Evolutionary conservation across 37 sponge, comb jelly and placozoan species (phyloP), one percentile per base, ranked within the genome.

Genomic region (Aphrocallistes beatrix): DNA sequence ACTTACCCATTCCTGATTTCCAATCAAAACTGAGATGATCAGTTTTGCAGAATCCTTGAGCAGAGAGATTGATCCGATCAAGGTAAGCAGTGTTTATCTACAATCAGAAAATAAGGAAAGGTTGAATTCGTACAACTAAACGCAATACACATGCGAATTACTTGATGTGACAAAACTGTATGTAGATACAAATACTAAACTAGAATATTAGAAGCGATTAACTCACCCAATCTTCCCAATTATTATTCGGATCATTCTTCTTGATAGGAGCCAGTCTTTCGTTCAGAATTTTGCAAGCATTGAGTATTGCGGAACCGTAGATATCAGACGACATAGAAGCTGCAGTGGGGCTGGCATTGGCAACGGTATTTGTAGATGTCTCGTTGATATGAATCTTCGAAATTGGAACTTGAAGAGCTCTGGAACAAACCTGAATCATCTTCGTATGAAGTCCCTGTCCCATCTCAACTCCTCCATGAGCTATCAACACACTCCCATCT

Each of bases 371-470:
- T 38, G 95, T 88, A 60, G 86, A 83, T 37, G 90, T 94, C 48
- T 94, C 95, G 36, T 60, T 83, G 51, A 94, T 86, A 85, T 87
- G 84, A 0, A 94, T 84, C 42, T 39, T 88, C 38, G 85, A 85
- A 1, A 34, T 37, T 0, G 95, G 90, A 0, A 94, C 38, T 9
- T 84, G 87, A 10, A 94, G 91, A 17, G 85, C 86, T n/a, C 87
- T 84, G 16, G 93, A 51, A 86, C 93, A 92, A 51, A 94, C 91
- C 83, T 90, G 92, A 19, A 90, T 81, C 91, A 94, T 91, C 85
- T 94, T 94, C 39, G 95, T 94, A 87, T 94, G 90, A n/a, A 94
- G 81, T 0, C 95, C 95, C 81, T 95, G 95, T 36, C 95, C 95
- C 91, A 95, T 95, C 83, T 95, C 95, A 45, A 88, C 84, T 17